A percentile compares a stretch with the other conserved stretches of the same genome.
Evolutionary conservation across 2,888 invertebrate genomes (phyloP).

Genomic region (Cantharis rufa): DNA sequence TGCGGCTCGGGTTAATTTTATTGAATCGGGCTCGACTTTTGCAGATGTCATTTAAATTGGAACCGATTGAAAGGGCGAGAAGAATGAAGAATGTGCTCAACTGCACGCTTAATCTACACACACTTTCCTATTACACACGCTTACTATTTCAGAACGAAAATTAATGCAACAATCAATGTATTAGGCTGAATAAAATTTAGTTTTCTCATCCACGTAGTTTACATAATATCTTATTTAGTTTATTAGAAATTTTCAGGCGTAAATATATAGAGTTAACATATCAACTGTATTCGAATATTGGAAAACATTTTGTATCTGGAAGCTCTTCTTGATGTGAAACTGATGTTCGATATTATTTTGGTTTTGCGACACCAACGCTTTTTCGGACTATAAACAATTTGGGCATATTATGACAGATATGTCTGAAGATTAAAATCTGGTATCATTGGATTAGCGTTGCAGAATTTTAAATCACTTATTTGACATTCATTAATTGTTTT

Average conservation of each 20-base stretch:
- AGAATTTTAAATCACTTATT: not conserved
- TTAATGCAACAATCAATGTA: not conserved
- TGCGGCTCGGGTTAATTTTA: too few species aligned
- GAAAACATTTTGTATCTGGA: not conserved
- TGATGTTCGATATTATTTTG: not conserved
- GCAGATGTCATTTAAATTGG: too few species aligned
- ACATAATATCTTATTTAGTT: too few species aligned
- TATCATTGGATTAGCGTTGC: not conserved
- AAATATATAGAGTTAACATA: not conserved
- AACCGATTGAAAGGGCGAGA: too few species aligned
- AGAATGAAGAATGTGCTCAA: not conserved
- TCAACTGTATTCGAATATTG: not conserved
- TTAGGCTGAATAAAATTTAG: not conserved
- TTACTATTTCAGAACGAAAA: not conserved
- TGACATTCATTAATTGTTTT: not conserved
- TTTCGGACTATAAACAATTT: not conserved
- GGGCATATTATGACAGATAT: not conserved
- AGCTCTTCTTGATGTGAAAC: not conserved
- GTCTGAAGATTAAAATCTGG: not conserved
- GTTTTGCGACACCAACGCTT: not conserved
- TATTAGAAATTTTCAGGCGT: too few species aligned
- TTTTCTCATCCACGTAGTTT: not conserved
- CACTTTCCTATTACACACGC: not conserved
- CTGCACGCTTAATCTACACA: not conserved
- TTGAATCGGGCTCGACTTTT: too few species aligned